These are phyloP conservation scores for Microdon myrmicae DNA, from an alignment of 2,888 invertebrate genomes.

Conservation along the genomic window DNA sequence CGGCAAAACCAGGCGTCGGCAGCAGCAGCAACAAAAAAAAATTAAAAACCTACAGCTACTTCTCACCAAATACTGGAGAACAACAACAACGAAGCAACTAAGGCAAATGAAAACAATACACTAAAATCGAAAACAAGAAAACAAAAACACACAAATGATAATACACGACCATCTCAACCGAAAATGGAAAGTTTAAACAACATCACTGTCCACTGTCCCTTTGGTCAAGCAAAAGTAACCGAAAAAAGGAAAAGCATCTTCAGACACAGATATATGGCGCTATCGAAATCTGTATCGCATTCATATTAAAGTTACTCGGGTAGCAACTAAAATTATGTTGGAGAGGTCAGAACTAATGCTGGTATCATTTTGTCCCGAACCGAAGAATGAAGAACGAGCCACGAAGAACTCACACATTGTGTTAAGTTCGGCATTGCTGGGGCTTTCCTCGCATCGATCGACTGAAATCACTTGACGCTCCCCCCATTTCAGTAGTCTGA, in stretches of 20 bases:
- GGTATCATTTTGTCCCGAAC: no score
- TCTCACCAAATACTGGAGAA: constrained; percentile 17
- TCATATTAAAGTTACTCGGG: constrained; percentile 15
- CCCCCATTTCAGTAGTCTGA: no score
- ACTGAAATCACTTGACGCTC: no score
- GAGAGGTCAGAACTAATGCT: constrained; percentile 49
- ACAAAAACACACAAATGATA: constrained; percentile 23
- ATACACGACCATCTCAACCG: constrained; percentile 24
- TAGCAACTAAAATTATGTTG: constrained; percentile 47
- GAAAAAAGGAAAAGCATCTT: constrained; percentile 3
- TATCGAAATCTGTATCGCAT: constrained; percentile 11
- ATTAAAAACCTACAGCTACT: constrained; percentile 10
- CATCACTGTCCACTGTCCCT: constrained; percentile 30
- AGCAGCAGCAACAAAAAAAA: constrained; percentile 26
- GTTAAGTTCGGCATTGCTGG: no score
- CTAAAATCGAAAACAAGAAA: constrained; percentile 23
- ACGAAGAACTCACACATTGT: no score
- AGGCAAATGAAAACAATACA: constrained; percentile 21
- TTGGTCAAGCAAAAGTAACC: constrained; percentile 29
- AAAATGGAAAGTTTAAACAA: constrained; percentile 50
- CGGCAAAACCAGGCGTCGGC: constrained; percentile 39
- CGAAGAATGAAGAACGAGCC: no score
- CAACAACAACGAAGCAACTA: constrained; percentile 29
- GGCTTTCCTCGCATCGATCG: no score
- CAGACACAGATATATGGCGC: constrained; percentile 14